These are phyloP conservation scores for Tinea pellionella DNA, from an alignment of 2,888 invertebrate genomes.

Conservation along the genomic window DNA sequence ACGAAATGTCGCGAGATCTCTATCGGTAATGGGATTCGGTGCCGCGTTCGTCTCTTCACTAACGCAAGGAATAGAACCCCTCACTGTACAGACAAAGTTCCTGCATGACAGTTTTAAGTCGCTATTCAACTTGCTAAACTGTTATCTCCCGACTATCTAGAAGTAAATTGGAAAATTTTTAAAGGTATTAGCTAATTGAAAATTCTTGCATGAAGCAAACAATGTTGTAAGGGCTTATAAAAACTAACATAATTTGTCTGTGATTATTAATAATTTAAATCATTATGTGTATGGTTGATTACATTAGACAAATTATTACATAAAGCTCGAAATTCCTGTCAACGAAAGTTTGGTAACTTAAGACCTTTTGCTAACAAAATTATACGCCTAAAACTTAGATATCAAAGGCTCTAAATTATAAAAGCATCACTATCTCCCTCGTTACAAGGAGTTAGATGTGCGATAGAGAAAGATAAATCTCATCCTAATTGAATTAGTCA, in stretches of 20 bases:
- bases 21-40: conserved; percentile 63
- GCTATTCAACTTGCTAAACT: conserved; percentile 4
- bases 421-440: conserved; percentile 30
- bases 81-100: neutral
- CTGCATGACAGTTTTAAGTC: conserved; percentile 11
- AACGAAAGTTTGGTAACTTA: neutral
- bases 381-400: conserved; percentile 30
- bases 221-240: neutral
- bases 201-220: neutral
- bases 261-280: too few relatives aligned
- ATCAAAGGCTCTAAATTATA: conserved; percentile 33
- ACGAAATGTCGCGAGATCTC: conserved; percentile 62
- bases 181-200: conserved; percentile 12
- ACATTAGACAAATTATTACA: neutral
- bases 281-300: too few relatives aligned
- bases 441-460: conserved; percentile 31
- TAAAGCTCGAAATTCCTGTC: neutral
- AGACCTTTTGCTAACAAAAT: neutral
- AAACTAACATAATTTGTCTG: too few relatives aligned
- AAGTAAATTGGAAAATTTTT: conserved; percentile 9
- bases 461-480: conserved; percentile 52
- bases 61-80: neutral
- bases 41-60: conserved; percentile 19
- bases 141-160: conserved; percentile 4
- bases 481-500: conserved; percentile 61